phyloP scores from a whole-genome alignment of 1,140 invertebrate species.

The Bemisia tabaci region DNA sequence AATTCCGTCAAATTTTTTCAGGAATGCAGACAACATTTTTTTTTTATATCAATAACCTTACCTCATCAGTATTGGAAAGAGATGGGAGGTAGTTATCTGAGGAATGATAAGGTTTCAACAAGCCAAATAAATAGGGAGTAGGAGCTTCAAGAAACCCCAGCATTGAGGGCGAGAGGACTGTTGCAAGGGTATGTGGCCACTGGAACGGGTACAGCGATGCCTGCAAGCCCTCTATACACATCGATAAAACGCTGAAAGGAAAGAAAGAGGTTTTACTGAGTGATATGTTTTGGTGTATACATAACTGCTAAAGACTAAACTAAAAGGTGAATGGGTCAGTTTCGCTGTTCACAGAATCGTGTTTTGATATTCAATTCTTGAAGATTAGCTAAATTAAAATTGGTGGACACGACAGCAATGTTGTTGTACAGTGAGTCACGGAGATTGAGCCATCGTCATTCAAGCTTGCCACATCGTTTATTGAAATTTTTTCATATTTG shows the following conservation, averaged over 20 bases:
- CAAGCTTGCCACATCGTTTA: no score
- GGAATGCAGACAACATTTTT: not conserved
- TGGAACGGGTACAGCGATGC: slow-evolving; percentile 62
- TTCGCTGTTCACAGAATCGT: no score
- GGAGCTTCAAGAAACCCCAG: slow-evolving; percentile 57
- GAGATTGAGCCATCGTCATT: no score
- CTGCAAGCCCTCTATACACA: slow-evolving; percentile 55
- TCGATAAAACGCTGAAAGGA: slow-evolving; percentile 47
- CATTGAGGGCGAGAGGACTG: slow-evolving; percentile 52
- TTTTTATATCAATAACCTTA: slow-evolving; percentile 23
- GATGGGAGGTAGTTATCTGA: slow-evolving; percentile 26
- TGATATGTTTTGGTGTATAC: no score
- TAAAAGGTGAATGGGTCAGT: no score
- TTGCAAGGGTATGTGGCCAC: slow-evolving; percentile 67
- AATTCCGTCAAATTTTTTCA: not conserved
- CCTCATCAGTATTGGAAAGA: slow-evolving; percentile 19
- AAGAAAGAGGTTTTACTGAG: no score
- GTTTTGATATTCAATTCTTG: no score
- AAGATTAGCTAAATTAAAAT: no score
- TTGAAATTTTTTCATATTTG: no score
- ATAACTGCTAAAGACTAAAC: no score
- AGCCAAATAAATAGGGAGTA: slow-evolving; percentile 57
- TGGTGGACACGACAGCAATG: no score
- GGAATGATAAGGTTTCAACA: slow-evolving; percentile 39
- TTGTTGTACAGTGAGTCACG: no score